Evolutionary conservation across 2,888 invertebrate genomes (phyloP).

Genomic region (Leptopilina myrica): DNA sequence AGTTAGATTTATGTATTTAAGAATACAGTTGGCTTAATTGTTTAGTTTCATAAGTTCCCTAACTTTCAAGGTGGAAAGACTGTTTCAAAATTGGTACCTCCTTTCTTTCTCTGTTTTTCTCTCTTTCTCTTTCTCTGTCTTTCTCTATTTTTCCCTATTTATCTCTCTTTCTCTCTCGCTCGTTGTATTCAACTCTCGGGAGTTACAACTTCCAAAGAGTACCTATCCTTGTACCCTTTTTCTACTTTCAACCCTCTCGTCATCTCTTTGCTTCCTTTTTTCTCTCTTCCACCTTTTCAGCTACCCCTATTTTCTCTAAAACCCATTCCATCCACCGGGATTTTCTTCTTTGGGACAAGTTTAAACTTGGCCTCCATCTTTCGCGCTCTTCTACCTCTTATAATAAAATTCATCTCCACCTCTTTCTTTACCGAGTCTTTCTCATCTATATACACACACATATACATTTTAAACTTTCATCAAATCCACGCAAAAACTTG

Average conservation of each 20-base stretch:
- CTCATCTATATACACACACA: not conserved
- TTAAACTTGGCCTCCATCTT: constrained; percentile 9
- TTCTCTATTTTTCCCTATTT: not conserved
- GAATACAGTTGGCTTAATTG: constrained; percentile 8
- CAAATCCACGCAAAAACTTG: not conserved
- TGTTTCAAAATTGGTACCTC: constrained; percentile 8
- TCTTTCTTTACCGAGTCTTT: not conserved
- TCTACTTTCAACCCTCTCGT: not conserved
- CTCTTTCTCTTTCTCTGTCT: too few species aligned
- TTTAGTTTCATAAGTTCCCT: not conserved
- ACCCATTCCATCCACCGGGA: not conserved
- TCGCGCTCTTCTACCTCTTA: not conserved
- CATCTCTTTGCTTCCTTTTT: not conserved
- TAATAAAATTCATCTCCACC: not conserved
- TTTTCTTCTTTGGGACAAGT: not conserved
- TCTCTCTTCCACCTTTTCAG: not conserved
- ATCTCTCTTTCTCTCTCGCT: too few species aligned
- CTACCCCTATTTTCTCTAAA: not conserved
- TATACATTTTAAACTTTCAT: not conserved
- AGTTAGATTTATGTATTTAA: constrained; percentile 9
- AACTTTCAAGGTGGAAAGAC: not conserved
- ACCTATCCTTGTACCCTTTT: constrained; percentile 9
- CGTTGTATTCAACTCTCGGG: constrained; percentile 13
- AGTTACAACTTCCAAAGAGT: not conserved
- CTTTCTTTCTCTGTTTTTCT: too few species aligned